A percentile compares a stretch with the other conserved stretches of the same genome.
These are phyloP conservation scores for Peromyscus californicus DNA, from an alignment of 2,113 vertebrate genomes.

Conservation along the genomic window DNA sequence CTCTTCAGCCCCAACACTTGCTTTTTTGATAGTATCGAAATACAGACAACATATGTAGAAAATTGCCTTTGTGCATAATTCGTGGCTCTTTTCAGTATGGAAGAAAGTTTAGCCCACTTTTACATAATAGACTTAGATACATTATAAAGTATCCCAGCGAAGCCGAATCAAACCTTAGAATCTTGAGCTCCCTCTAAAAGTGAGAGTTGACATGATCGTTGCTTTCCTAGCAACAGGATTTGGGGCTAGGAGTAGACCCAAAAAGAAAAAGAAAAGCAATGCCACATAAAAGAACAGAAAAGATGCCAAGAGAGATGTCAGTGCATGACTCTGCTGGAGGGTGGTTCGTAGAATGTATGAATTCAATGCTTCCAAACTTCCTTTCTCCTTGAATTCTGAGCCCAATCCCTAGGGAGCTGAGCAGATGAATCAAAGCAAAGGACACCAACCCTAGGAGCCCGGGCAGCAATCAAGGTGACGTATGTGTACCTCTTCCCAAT, in stretches of 20 bases:
- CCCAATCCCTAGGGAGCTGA: neutral
- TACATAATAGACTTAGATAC: neutral
- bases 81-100: neutral
- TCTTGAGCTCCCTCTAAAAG: neutral
- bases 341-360: neutral
- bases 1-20: neutral
- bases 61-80: neutral
- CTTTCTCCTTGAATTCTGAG: neutral
- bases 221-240: neutral
- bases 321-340: neutral
- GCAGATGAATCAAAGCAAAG: slow-evolving; percentile 44
- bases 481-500: neutral
- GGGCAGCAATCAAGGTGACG: neutral
- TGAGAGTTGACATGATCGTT: neutral
- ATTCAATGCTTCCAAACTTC: neutral
- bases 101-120: slow-evolving; percentile 39
- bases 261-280: neutral
- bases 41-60: neutral
- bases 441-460: neutral
- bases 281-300: slow-evolving; percentile 32
- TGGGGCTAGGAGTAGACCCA: neutral
- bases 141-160: neutral
- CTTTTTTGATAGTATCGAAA: slow-evolving; percentile 39
- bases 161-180: slow-evolving; percentile 22
- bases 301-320: slow-evolving; percentile 5